Evolutionary conservation across 1,140 invertebrate genomes (phyloP), one percentile per base, ranked within the genome.

Genomic region (Drosophila hydei): DNA sequence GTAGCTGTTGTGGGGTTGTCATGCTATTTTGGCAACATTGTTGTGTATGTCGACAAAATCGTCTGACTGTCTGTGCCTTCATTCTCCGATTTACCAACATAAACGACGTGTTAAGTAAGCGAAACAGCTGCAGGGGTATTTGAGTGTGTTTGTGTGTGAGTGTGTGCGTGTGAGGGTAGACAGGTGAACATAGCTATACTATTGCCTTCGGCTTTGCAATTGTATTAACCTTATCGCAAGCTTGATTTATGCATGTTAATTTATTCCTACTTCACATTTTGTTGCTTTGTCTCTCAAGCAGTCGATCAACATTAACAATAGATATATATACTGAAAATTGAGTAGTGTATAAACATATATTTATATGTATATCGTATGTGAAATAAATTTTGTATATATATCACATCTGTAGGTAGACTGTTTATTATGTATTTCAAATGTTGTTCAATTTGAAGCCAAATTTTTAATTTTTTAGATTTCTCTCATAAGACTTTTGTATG

Each of bases 11-110:
- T 58, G 67, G 69, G 55, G 55, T 73, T 87, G 83, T 87, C 81
- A 81, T 75, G 81, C 74, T 80, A 65, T 85, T 85, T 81, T 77
- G 81, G 77, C 81, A 87, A 81, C 81, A 85, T 78, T 87, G 81
- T 87, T 87, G 77, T 62, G 65, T 75, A 61, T 75, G 65, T 77
- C 61, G 65, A 30, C 70, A 48, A 61, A 74, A 63, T 87, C 74
- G 70, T 85, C 42, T 56, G 76, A 21, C 72, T 79, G 58, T 50
- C 59, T 69, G 72, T 42, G 69, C 43, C 59, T 61, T 64, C 59
- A 56, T 71, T 65, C 65, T 56, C 45, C 71, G 50, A 63, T 73
- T 63, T 48, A 67, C 52, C 59, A 73, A 77, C 61, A 43, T 63
- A 80, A 81, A 75, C 65, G 74, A 81, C 63, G 77, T 85, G 81